Percentiles rank a stretch among this genome's conserved stretches.
Evolutionary conservation across 2,888 invertebrate species (phyloP).

Genomic region (Agriotes lineatus): DNA sequence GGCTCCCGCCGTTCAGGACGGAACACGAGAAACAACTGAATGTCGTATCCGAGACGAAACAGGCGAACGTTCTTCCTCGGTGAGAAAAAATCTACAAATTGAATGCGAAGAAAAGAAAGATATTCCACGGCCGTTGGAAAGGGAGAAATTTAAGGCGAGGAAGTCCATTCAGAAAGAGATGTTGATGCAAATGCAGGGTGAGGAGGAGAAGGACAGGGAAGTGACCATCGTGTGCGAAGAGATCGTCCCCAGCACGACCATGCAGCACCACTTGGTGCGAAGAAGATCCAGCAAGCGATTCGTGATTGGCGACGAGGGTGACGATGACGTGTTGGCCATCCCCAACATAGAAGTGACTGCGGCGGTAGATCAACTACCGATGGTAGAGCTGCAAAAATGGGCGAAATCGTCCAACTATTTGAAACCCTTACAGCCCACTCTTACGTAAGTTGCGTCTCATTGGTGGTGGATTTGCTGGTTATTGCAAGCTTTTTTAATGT

Average conservation of each 20-base stretch:
- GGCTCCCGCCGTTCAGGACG: no score
- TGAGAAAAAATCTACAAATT: no score
- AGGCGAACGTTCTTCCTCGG: no score
- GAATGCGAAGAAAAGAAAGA: no score
- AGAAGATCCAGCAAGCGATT: constrained; percentile 80
- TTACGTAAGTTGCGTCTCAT: constrained; percentile 30
- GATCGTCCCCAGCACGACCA: not conserved
- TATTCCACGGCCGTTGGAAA: no score
- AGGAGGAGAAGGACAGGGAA: constrained; percentile 10
- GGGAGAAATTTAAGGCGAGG: no score
- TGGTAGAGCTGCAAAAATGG: not conserved
- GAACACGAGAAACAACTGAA: no score
- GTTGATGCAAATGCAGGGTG: no score
- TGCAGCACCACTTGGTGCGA: constrained; percentile 54
- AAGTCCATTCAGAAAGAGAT: no score
- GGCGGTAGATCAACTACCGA: not conserved
- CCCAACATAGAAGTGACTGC: constrained; percentile 32
- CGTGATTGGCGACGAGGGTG: constrained; percentile 74
- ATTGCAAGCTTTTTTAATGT: not conserved
- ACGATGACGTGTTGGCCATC: constrained; percentile 53
- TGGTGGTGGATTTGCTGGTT: constrained; percentile 7
- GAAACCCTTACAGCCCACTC: constrained; percentile 12
- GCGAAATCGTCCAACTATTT: constrained; percentile 11
- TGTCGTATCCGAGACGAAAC: no score
- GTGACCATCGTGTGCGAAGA: constrained; percentile 18